Evolutionary conservation across 2,888 invertebrate species (phyloP).

Genomic region (Tridacna gigas): DNA sequence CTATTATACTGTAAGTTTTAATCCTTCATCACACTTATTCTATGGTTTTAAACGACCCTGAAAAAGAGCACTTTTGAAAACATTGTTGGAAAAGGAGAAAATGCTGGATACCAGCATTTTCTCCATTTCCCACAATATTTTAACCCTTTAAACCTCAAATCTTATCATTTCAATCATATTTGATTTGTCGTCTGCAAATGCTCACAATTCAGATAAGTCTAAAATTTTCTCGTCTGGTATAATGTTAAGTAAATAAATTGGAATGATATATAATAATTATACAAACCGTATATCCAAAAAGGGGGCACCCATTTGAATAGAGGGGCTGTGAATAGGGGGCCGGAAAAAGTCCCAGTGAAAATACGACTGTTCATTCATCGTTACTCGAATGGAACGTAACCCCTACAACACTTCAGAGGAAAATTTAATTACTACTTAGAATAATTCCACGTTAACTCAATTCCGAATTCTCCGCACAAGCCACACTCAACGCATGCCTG

Average conservation of each 20-base stretch:
- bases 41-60: no score
- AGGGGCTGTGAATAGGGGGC: slow-evolving; percentile 77
- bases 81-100: no score
- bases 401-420: slow-evolving; percentile 1
- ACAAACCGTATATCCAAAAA: slow-evolving; percentile 79
- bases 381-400: neutral
- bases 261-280: neutral
- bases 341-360: slow-evolving; percentile 81
- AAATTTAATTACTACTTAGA: slow-evolving; percentile 13
- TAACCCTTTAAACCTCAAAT: no score
- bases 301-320: slow-evolving; percentile 78
- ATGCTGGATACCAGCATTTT: no score
- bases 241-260: neutral
- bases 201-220: neutral
- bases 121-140: no score
- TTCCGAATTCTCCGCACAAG: slow-evolving; percentile 11
- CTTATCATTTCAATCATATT: no score
- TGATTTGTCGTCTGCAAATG: no score
- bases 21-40: no score
- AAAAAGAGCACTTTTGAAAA: no score
- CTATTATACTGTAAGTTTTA: no score
- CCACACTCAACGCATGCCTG: neutral
- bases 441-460: neutral
- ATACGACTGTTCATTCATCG: slow-evolving; percentile 80
- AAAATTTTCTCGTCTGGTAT: neutral